A percentile compares a stretch with the other conserved stretches of the same genome.
phyloP scores from a whole-genome alignment of 2,113 vertebrate genomes.

The Nipponia nippon region DNA sequence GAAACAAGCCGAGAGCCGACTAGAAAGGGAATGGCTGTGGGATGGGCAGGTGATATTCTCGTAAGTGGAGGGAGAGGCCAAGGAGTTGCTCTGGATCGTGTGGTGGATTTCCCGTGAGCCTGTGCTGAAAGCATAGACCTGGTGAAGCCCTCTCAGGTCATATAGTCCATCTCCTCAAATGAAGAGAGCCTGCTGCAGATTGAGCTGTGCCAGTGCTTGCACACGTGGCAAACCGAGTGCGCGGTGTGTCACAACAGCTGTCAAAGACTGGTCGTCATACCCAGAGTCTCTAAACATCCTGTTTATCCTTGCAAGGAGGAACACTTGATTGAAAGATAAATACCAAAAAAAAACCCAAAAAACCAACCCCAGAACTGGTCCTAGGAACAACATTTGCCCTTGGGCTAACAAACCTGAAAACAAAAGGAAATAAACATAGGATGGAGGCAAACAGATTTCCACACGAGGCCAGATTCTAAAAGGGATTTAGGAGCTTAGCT shows the following conservation, averaged over 20 bases:
- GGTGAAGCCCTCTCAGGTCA: neutral
- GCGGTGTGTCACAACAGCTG: slow-evolving; percentile 51
- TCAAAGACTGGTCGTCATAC: slow-evolving; percentile 36
- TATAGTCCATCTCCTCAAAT: neutral
- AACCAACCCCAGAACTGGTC: neutral
- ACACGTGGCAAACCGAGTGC: neutral
- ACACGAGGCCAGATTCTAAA: slow-evolving; percentile 35
- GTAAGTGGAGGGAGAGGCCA: neutral
- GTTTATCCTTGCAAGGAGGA: slow-evolving; percentile 52
- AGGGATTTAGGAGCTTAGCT: slow-evolving; percentile 55
- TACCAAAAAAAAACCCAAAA: neutral
- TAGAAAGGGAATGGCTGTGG: neutral
- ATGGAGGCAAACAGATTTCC: slow-evolving; percentile 54
- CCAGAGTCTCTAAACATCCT: slow-evolving; percentile 51
- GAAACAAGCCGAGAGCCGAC: neutral
- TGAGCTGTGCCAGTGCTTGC: neutral
- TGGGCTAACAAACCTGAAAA: slow-evolving; percentile 60
- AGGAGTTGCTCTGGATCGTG: neutral
- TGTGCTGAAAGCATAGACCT: neutral
- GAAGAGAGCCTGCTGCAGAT: slow-evolving; percentile 3
- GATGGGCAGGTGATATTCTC: neutral
- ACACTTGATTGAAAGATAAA: slow-evolving; percentile 61
- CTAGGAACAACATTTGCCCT: slow-evolving; percentile 33
- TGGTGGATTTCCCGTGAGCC: neutral
- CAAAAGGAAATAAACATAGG: slow-evolving; percentile 60